Evolutionary conservation across 2,888 invertebrate species (phyloP), one percentile per base, ranked within the genome.

Genomic region (Embidobia sp.): DNA sequence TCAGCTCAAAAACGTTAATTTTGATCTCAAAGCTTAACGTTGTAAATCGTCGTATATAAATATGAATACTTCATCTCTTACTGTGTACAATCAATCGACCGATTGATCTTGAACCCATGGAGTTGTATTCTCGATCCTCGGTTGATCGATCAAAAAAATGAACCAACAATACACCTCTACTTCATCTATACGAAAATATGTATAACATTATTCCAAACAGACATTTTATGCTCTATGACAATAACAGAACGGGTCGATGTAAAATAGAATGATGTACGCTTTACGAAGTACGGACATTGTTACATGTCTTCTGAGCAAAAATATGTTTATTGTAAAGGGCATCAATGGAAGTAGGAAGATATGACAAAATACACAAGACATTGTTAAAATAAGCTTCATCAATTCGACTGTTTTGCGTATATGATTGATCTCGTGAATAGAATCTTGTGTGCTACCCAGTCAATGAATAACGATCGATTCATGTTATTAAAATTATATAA

Each of bases 271-370:
- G 8, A 29, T 64, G 18, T 46, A 69, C 51, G 48, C 57, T 53
- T 64, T 64, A 57, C 42, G 27, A 44, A 48, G 53, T 67, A 57
- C 6, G 19, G 35, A 75, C 75, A 64, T 35, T 31, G 13, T 40
- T n/a, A 26, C 37, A 55, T 51, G 57, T 70, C 53, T 49, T 76
- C 70, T 77, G 77, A 77, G 77, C 77, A 77, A 76, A 77, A 64
- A 42, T 73, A 74, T 61, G 61, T 61, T 53, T 46, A 61, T 16
- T 29, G 33, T 66, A 66, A 49, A 66, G 59, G 51, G 10, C 26
- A 42, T 67, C 55, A 77, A 67, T 73, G 67, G 57, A 77, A 73
- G 37, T 77, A 73, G 49, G 63, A 67, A 46, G 53, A 42, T 53
- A 48, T 49, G 48, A 63, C 73, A 61, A 61, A 72, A 49, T 61